A percentile compares a stretch with the other conserved stretches of the same genome.
Evolutionary conservation across 1,140 invertebrate species (phyloP).

Genomic region (Hetaerina americana): DNA sequence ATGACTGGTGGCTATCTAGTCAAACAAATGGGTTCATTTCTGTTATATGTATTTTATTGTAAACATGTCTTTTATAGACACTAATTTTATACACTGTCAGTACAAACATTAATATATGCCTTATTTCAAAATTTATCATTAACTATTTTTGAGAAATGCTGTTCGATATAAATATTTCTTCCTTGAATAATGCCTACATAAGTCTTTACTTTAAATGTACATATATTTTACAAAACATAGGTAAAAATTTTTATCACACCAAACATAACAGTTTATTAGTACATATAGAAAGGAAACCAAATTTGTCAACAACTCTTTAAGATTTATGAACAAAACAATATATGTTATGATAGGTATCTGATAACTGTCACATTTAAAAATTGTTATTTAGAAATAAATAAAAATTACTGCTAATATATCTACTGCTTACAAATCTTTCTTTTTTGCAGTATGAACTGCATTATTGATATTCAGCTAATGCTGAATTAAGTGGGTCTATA

Average conservation of each 20-base stretch:
- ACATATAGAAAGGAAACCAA: background rate
- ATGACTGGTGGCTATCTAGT: too few relatives aligned
- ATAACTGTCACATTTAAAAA: too few relatives aligned
- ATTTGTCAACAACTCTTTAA: background rate
- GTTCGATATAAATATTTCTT: background rate
- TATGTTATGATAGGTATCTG: background rate
- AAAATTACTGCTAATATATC: too few relatives aligned
- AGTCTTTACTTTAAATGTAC: background rate
- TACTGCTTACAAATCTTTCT: too few relatives aligned
- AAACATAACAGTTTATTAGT: conserved; percentile 1
- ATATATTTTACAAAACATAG: background rate
- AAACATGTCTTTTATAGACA: background rate
- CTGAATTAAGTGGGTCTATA: too few relatives aligned
- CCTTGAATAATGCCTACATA: background rate
- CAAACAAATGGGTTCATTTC: too few relatives aligned
- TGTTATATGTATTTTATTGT: background rate
- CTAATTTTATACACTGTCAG: background rate
- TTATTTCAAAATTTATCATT: background rate
- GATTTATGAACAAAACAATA: background rate
- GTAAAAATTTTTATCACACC: background rate
- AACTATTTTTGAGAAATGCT: background rate
- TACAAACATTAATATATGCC: background rate
- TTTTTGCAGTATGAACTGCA: too few relatives aligned
- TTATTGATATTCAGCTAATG: too few relatives aligned
- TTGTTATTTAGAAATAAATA: too few relatives aligned